Conservation (phyloP, 2,797 vertebrate genomes). For the Trematomus bernacchii region DNA sequence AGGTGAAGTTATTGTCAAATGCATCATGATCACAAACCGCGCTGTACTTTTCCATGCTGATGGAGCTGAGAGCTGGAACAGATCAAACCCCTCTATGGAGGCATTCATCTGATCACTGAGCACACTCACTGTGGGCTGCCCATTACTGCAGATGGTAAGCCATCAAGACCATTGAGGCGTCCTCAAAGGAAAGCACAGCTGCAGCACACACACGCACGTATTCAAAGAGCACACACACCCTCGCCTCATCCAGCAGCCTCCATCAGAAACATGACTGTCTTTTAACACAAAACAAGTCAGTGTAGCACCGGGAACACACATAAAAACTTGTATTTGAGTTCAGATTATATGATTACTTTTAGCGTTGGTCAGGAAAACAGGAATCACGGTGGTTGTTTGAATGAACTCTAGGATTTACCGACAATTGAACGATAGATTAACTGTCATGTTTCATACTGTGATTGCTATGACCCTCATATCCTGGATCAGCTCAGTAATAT, state of each 20-base stretch:
- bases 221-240: conserved; percentile 21
- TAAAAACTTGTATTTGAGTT: not conserved
- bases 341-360: not conserved
- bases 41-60: conserved; percentile 17
- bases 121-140: conserved; percentile 52
- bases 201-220: conserved; percentile 42
- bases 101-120: conserved; percentile 67
- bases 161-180: conserved; percentile 66
- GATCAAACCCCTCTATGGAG: conserved; percentile 36
- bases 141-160: conserved; percentile 70
- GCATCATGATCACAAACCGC: conserved; percentile 8
- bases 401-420: not conserved
- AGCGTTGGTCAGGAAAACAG: not conserved
- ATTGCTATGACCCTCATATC: not conserved
- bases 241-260: conserved; percentile 40
- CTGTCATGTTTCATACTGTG: not conserved
- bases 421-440: not conserved
- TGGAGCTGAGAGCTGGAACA: conserved; percentile 20
- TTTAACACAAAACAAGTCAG: conserved; percentile 22
- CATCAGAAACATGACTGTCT: conserved; percentile 18
- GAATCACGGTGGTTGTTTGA: not conserved
- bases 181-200: conserved; percentile 70
- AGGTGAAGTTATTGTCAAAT: conserved; percentile 7
- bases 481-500: not conserved
- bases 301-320: not conserved